Percentiles rank a stretch among this genome's conserved stretches.
phyloP scores from a whole-genome alignment of 2,113 vertebrate species.

The Corythaixoides concolor region DNA sequence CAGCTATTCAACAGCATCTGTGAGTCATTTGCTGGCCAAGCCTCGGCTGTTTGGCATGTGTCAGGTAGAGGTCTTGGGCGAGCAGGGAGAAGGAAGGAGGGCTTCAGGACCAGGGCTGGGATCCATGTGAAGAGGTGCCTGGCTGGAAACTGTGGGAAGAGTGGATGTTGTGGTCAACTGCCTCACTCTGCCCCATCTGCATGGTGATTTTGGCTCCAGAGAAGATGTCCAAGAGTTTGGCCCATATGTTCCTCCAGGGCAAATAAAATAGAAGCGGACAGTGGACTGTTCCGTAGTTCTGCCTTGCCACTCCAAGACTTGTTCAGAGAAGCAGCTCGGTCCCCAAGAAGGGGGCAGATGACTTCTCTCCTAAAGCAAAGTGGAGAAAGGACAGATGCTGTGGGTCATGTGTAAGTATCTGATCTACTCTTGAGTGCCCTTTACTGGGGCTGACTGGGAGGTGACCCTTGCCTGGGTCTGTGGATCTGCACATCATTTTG shows the following conservation, averaged over 20 bases:
- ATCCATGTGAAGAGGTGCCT: background rate
- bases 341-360: background rate
- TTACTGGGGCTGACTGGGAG: background rate
- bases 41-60: background rate
- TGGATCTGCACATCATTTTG: background rate
- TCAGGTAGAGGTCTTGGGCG: background rate
- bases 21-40: constrained; percentile 65
- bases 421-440: background rate
- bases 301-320: background rate
- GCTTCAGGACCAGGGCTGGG: background rate
- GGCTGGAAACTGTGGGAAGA: background rate
- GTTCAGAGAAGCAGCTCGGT: background rate
- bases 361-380: background rate
- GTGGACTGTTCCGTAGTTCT: background rate
- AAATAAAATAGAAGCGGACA: background rate
- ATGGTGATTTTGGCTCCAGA: background rate
- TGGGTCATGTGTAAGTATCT: accelerated
- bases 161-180: background rate
- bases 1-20: constrained; percentile 74
- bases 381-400: background rate
- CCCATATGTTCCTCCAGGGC: background rate
- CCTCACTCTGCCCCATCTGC: background rate
- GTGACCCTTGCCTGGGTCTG: background rate
- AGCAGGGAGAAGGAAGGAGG: background rate
- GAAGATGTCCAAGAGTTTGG: background rate